phyloP scores from a whole-genome alignment of 2,113 vertebrate genomes.

The Struthidea cinerea region DNA sequence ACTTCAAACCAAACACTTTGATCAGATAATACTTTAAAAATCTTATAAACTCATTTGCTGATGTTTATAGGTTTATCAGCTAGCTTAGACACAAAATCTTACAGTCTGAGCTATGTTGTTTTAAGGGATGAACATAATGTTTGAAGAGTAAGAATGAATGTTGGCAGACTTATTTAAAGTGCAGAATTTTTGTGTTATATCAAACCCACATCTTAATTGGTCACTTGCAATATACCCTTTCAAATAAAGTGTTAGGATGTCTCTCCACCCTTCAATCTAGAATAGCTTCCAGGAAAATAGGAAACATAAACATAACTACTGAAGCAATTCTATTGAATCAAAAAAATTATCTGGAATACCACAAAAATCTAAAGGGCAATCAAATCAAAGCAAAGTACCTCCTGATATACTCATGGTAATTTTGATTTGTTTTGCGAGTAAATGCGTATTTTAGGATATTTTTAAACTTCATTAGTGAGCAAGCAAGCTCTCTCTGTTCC shows the following conservation, averaged over 20 bases:
- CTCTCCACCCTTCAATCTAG: background rate
- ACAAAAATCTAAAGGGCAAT: background rate
- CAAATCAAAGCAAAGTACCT: background rate
- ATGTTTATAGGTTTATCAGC: background rate
- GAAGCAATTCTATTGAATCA: background rate
- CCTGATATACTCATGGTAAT: background rate
- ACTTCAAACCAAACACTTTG: background rate
- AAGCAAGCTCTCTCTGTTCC: background rate
- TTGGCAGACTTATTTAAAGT: background rate
- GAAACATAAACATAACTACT: background rate
- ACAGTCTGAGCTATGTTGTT: background rate
- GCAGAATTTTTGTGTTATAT: background rate
- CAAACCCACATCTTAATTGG: background rate
- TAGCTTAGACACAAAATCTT: background rate
- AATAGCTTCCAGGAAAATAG: slow-evolving; percentile 30
- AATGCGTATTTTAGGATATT: background rate
- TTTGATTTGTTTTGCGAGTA: background rate
- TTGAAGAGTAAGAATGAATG: background rate
- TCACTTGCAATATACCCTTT: background rate
- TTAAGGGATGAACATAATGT: background rate
- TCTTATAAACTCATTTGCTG: background rate
- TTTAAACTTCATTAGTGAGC: background rate
- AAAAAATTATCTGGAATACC: background rate
- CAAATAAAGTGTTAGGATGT: background rate
- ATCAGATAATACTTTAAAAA: background rate